Base-by-base conservation (phyloP, 2,797 vertebrate genomes). In the Hippopotamyrus pictus region DNA sequence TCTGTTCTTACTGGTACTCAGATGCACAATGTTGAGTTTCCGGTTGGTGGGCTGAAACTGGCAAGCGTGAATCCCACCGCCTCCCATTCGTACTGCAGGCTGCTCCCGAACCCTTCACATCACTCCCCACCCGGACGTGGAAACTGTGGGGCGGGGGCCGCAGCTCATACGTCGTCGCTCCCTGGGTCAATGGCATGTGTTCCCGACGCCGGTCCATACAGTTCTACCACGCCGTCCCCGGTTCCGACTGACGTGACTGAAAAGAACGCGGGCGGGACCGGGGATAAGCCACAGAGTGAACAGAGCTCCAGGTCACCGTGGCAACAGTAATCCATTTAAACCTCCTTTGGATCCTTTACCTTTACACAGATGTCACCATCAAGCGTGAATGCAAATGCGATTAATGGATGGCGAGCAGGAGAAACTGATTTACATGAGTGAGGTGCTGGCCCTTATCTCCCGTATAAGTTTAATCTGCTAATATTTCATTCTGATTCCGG, bases 261-360 rank as follows among this genome's bases (percentile, higher is more conserved):
- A 65, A 29, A 5, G 59, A 9, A 29, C 3, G 22, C 11, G 62
- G 62, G 8, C 1, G 62, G 3, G 9, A 65, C 59, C 1, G 3
- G n/a, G 59, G 59, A 65, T 29, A 4, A 69, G 25, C 62, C 25
- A 12, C 37, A 22, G 46, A 48, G 19, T 46, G 79, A 25, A 83
- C 19, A 22, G 79, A 48, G 41, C 79, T 48, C 6, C 44, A 83
- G 79, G 79, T 83, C 79, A 83, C 79, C 44, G 41, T 83, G 79
- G 79, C 79, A 83, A 83, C 79, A 83, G 46, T 83, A 83, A 83
- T 22, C 41, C 79, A 76, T 76, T 76, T 76, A 76, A 76, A 76
- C 69, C 33, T 76, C 33, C 69, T 19, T 76, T 41, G 69, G 69
- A 76, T 76, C 33, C 14, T 37, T 41, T 41, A 76, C 29, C 69